Base-by-base conservation (phyloP, 2,113 vertebrate genomes). In the Sebastes schlegelii region DNA sequence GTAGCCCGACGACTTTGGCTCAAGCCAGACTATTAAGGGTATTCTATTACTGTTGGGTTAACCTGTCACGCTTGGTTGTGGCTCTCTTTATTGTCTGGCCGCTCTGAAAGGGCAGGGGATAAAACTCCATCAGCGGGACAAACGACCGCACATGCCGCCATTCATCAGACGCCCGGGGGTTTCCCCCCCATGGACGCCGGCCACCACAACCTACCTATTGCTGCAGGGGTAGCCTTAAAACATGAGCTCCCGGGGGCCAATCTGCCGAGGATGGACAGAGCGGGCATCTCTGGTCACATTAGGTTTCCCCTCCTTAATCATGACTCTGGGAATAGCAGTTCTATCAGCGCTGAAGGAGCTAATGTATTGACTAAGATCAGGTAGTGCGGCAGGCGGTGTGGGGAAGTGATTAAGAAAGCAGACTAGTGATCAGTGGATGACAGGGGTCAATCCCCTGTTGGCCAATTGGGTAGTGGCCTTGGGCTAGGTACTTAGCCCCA, bases 121-220 rank as follows among this genome's bases (percentile, higher is more conserved):
- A 89, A 93, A 93, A 93, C 89, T 93, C 91, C 88, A 93, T 93
- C 92, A 93, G 88, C 45, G 26, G 87, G 90, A 94, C 90, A 94
- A 93, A 93, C 88, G 88, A 86, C 80, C 84, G 62, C 80, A 48
- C 74, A 14, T 1, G 80, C 77, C 79, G 16, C 81, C 86, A 90
- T 92, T 90, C 84, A 91, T 93, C 92, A 93, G 85, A 64, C 14
- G 80, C 80, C 34, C 3, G 19, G 17, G 85, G 86, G 78, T 45
- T 62, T 43, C 72, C 81, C 67, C 54, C 48, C 34, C 34, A 3
- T 9, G 54, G 77, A 66, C 21, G 4, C 26, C 1, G 46, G 49
- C 76, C 67, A 42, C 74, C 1, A 0, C 74, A 1, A n/a, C 58
- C 43, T 17, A 26, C 60, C 26, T 2, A 26, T 61, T 2, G 10